phyloP scores from a whole-genome alignment of 1,140 invertebrate genomes.

The Colletes gigas region DNA sequence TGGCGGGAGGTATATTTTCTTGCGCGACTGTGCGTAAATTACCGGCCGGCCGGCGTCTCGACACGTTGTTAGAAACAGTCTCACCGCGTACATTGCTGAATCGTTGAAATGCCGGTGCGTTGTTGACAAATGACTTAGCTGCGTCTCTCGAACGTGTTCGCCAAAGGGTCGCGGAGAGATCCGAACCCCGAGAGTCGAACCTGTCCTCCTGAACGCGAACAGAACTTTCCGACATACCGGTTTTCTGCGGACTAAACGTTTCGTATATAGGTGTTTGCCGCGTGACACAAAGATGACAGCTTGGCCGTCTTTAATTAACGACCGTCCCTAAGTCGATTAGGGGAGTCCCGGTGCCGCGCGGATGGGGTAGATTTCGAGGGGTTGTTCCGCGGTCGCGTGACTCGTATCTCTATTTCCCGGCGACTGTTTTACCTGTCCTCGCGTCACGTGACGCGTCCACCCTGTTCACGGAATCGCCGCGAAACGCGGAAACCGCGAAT shows the following conservation, averaged over 20 bases:
- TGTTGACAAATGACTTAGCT: constrained; percentile 20
- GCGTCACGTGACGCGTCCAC: constrained; percentile 27
- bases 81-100: constrained; percentile 3
- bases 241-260: not conserved
- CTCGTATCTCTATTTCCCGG: constrained; percentile 48
- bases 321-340: constrained; percentile 31
- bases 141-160: not conserved
- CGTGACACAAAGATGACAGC: constrained; percentile 56
- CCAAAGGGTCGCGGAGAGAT: not conserved
- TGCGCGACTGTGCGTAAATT: constrained; percentile 15
- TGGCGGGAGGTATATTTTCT: constrained; percentile 31
- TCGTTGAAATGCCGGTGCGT: constrained; percentile 13
- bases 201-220: not conserved
- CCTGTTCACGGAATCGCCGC: constrained; percentile 21
- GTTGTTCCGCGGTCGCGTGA: constrained; percentile 55
- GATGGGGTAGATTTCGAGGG: constrained; percentile 27
- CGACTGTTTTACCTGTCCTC: constrained; percentile 44
- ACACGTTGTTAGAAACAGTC: constrained; percentile 23
- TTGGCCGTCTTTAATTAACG: constrained; percentile 60
- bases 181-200: not conserved
- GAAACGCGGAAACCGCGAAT: not conserved
- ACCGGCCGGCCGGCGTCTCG: not conserved
- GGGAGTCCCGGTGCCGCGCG: not conserved
- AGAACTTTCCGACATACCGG: not conserved
- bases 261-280: constrained; percentile 15